A percentile compares a stretch with the other conserved stretches of the same genome.
phyloP scores from a whole-genome alignment of 2,113 vertebrate species.

The Orycteropus afer region DNA sequence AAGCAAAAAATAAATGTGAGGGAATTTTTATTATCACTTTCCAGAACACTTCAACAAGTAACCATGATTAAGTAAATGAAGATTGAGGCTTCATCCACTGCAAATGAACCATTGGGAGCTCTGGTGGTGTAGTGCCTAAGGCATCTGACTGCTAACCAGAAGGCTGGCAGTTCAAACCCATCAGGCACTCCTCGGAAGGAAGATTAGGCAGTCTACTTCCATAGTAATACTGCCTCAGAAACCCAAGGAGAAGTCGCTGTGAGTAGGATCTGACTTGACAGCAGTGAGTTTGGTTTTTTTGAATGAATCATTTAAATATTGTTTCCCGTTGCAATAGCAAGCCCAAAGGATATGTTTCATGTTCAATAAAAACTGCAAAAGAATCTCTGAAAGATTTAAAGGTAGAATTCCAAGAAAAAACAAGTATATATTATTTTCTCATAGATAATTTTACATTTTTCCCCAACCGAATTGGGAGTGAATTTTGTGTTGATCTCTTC shows the following conservation, averaged over 20 bases:
- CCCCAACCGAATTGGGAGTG: background rate
- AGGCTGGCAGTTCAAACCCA: too few species aligned
- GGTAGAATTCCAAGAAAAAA: background rate
- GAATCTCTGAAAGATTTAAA: background rate
- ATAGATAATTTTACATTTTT: background rate
- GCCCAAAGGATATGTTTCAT: background rate
- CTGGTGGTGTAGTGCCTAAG: too few species aligned
- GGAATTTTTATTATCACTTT: constrained; percentile 44
- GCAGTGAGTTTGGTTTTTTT: too few species aligned
- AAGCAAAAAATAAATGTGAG: constrained; percentile 5
- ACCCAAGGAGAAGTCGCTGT: too few species aligned
- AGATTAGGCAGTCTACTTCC: too few species aligned
- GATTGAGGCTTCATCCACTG: background rate
- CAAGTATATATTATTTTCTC: background rate
- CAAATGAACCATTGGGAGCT: too few species aligned
- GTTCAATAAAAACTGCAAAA: background rate
- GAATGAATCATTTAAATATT: constrained; percentile 13
- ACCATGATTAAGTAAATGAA: constrained; percentile 25
- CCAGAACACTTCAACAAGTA: background rate
- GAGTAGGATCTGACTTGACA: too few species aligned
- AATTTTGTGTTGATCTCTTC: background rate
- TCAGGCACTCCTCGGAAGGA: too few species aligned
- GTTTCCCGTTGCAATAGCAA: background rate
- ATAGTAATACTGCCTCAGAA: too few species aligned
- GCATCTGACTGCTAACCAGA: too few species aligned